Percentiles rank a stretch among this genome's conserved stretches.
Evolutionary conservation across 1,140 invertebrate species (phyloP).

Genomic region (Proctacanthus coquilletti): DNA sequence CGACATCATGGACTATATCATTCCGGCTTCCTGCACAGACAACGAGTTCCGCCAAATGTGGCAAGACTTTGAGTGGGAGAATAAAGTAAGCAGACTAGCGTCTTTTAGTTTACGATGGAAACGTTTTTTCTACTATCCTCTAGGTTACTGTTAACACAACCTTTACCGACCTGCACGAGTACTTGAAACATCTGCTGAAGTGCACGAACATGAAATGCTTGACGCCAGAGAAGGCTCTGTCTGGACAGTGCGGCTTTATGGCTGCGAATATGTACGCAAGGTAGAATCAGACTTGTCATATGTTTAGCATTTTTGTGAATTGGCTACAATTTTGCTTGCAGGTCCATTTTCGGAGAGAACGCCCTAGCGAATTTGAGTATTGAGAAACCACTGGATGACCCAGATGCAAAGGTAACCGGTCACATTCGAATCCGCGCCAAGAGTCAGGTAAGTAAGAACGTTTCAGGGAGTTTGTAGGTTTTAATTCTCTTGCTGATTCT

Average conservation of each 20-base stretch:
- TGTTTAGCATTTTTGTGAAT: not conserved
- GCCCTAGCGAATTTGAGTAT: constrained; percentile 96
- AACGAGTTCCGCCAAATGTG: constrained; percentile 97
- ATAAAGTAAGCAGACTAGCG: constrained; percentile 54
- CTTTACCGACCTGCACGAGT: constrained; percentile 83
- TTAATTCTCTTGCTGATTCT: constrained; percentile 21
- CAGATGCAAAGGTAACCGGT: constrained; percentile 78
- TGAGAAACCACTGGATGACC: constrained; percentile 82
- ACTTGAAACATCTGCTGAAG: constrained; percentile 80
- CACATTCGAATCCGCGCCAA: constrained; percentile 96
- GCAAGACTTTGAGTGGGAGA: constrained; percentile 99
- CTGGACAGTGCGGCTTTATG: constrained; percentile 96
- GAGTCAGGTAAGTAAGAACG: constrained; percentile 57
- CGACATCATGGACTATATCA: constrained; percentile 99
- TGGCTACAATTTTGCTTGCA: constrained; percentile 7
- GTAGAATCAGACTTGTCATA: constrained; percentile 7
- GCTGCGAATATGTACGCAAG: constrained; percentile 96
- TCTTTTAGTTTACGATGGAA: constrained; percentile 4
- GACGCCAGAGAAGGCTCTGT: constrained; percentile 88
- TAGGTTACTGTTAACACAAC: constrained; percentile 88
- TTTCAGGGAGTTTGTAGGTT: not conserved
- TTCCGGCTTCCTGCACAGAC: constrained; percentile 90
- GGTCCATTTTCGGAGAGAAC: constrained; percentile 98
- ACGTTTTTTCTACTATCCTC: constrained; percentile 9
- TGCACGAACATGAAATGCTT: constrained; percentile 99